Evolutionary conservation across 2,113 vertebrate genomes (phyloP).

Genomic region (Oncorhynchus kisutch): DNA sequence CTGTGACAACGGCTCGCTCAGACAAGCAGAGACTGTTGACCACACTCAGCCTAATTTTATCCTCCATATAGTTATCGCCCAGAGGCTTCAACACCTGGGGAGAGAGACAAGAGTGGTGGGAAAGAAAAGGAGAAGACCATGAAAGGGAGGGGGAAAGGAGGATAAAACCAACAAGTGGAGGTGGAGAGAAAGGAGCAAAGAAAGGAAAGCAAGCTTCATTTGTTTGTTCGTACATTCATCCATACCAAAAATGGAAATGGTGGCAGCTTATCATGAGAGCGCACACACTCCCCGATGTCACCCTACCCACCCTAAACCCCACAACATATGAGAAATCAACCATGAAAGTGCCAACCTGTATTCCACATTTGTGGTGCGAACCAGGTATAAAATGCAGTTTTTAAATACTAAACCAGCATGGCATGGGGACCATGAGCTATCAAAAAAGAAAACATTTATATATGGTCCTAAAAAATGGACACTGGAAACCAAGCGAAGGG

Average conservation of each 20-base stretch:
- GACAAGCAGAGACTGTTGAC: conserved; percentile 94
- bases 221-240: conserved; percentile 77
- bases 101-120: not conserved
- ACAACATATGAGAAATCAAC: conserved; percentile 1
- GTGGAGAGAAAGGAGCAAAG: conserved; percentile 24
- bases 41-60: conserved; percentile 93
- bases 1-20: conserved; percentile 87
- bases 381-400: conserved; percentile 39
- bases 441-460: conserved; percentile 3
- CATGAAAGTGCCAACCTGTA: not conserved
- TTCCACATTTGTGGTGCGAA: conserved; percentile 6
- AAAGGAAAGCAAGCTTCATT: not conserved
- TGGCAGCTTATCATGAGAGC: conserved; percentile 52
- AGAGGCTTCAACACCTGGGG: conserved; percentile 92
- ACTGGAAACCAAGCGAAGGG: conserved; percentile 58
- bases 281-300: not conserved
- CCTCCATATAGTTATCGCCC: conserved; percentile 94
- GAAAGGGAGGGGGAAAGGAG: not conserved
- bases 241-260: conserved; percentile 43
- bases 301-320: not conserved
- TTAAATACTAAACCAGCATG: conserved; percentile 59
- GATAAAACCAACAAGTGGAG: not conserved
- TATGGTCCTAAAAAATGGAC: conserved; percentile 20
- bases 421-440: conserved; percentile 47
- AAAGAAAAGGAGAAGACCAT: not conserved